Evolutionary conservation across 53 echinoderm and acorn worm genomes (phyloP), one percentile per base, ranked within the genome.

Genomic region (Echinarachnius parma): DNA sequence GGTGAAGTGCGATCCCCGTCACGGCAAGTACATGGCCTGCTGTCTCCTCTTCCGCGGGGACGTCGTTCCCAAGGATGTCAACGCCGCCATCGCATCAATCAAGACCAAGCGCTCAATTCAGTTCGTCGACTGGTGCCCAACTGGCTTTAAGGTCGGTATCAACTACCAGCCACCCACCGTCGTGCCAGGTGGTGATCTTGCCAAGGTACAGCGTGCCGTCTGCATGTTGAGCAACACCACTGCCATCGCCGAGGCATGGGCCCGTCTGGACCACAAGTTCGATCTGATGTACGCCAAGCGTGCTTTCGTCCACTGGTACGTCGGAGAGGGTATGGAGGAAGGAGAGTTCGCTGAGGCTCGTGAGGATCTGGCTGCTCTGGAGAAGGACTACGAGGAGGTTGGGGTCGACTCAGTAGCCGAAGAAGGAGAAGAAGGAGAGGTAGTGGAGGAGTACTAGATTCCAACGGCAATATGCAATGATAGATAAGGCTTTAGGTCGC

Each of bases 41-140:
- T 93, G 93, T 37, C 48, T 93, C 26, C 89, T 93, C 0, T 93
- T 70, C 83, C 89, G 93, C 64, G 93, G 93, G 60, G 93, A 93
- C 31, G 93, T 93, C 32, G 93, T 92, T 15, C 92, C 92, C 9
- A 92, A 92, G 61, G 92, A 92, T 49, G 92, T 92, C 74, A 92
- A 92, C 64, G 66, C 77, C 31, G 83, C 92, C 53, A 92, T 92
- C n/a, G 87, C 92, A 25, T 35, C 59, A 77, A 92, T 92, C 80
- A 92, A 92, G 75, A 87, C 87, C 81, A 92, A 87, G 80, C 87
- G 93, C 59, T 78, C 86, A 78, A 86, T 94, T 77, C 94, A 94
- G 87, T 94, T 94, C 64, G 94, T 93, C 2, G 93, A 93, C 87
- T 93, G 93, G 93, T 93, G 89, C 57, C 93, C 93, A 78, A 93